phyloP scores from a whole-genome alignment of 2,888 invertebrate genomes.

The Myopa testacea region DNA sequence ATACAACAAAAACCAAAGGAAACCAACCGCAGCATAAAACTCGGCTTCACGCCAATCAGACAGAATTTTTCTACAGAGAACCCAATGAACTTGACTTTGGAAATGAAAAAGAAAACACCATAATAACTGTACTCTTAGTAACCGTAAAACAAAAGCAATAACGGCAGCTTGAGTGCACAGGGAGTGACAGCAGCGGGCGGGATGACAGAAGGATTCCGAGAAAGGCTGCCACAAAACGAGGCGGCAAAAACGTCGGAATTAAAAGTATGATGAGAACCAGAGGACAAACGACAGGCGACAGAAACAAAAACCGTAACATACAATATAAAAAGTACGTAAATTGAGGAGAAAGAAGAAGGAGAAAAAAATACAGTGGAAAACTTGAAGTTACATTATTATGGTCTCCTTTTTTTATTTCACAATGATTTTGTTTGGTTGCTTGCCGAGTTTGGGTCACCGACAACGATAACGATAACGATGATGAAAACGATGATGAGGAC shows the following conservation, averaged over 20 bases:
- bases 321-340: background rate
- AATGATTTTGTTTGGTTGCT: background rate
- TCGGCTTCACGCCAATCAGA: background rate
- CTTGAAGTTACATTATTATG: slow-evolving; percentile 3
- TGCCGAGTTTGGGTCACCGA: background rate
- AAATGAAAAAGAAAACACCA: background rate
- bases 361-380: background rate
- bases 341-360: background rate
- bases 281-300: too few species aligned
- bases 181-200: slow-evolving; percentile 16
- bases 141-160: slow-evolving; percentile 16
- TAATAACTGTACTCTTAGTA: background rate
- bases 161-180: background rate
- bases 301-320: background rate
- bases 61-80: background rate
- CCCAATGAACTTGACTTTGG: slow-evolving; percentile 18
- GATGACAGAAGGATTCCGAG: background rate
- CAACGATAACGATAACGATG: too few species aligned
- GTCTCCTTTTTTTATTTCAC: background rate
- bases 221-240: background rate
- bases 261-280: background rate
- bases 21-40: background rate
- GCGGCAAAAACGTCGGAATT: background rate
- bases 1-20: slow-evolving; percentile 36
- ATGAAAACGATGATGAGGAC: too few species aligned